Evolutionary conservation across 1,140 invertebrate species (phyloP).

Genomic region (Drosophila ercepeae): DNA sequence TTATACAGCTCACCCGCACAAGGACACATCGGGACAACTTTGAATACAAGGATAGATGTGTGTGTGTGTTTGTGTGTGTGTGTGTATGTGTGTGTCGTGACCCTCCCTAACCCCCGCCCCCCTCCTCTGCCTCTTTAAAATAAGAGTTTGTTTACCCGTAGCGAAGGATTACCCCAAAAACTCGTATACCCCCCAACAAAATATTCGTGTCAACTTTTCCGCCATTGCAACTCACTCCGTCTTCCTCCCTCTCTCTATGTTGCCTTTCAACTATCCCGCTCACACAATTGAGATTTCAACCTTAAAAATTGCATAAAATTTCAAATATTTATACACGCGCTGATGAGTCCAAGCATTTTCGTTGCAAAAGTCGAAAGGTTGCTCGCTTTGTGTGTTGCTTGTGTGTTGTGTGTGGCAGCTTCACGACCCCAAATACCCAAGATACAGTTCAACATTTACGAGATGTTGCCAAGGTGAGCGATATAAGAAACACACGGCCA

Average conservation of each 20-base stretch:
- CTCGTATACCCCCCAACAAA: slow-evolving; percentile 21
- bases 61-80: slow-evolving; percentile 5
- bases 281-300: slow-evolving; percentile 30
- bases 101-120: neutral
- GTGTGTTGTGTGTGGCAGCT: slow-evolving; percentile 1
- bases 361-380: neutral
- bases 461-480: slow-evolving; percentile 44
- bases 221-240: slow-evolving; percentile 2
- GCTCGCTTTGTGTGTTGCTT: neutral
- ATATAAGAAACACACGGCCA: slow-evolving; percentile 15
- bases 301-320: slow-evolving; percentile 51
- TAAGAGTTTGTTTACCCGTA: slow-evolving; percentile 23
- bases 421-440: slow-evolving; percentile 47
- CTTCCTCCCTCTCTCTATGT: too few relatives aligned
- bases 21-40: neutral
- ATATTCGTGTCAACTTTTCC: slow-evolving; percentile 26
- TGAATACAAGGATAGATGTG: neutral
- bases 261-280: neutral
- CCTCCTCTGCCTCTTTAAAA: neutral
- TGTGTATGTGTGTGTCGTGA: slow-evolving; percentile 11
- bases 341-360: slow-evolving; percentile 32
- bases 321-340: slow-evolving; percentile 51
- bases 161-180: slow-evolving; percentile 23
- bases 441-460: slow-evolving; percentile 52
- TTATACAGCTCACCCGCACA: slow-evolving; percentile 35